Evolutionary conservation across 1,140 invertebrate genomes (phyloP).

Genomic region (Neodiprion lecontei): DNA sequence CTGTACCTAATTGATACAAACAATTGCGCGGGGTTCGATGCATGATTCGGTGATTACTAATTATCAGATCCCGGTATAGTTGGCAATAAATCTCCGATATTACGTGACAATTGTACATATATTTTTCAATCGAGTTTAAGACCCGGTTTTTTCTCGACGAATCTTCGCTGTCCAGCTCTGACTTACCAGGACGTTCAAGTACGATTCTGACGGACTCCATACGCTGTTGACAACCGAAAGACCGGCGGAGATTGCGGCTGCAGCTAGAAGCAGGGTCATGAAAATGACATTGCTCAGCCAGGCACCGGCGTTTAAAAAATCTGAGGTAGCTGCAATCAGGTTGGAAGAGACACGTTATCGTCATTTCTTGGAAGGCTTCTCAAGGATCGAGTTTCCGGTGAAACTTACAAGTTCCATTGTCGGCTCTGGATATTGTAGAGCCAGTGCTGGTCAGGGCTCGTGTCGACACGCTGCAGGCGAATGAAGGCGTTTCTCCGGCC

Average conservation of each 20-base stretch:
- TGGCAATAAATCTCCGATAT: too few species aligned
- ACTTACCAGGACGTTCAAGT: conserved; percentile 31
- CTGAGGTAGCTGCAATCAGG: conserved; percentile 25
- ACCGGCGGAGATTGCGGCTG: conserved; percentile 19
- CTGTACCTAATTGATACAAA: too few species aligned
- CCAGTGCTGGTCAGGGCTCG: background rate
- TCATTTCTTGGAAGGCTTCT: background rate
- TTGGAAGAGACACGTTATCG: too few species aligned
- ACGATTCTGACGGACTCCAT: conserved; percentile 27
- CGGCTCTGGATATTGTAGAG: background rate
- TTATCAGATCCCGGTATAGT: too few species aligned
- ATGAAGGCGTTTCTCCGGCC: conserved; percentile 20
- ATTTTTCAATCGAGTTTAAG: too few species aligned
- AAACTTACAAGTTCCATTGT: background rate
- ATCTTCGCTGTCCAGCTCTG: too few species aligned
- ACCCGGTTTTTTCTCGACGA: too few species aligned
- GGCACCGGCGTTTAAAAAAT: conserved; percentile 31
- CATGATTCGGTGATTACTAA: too few species aligned
- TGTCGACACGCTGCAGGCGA: conserved; percentile 19
- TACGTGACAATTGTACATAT: too few species aligned
- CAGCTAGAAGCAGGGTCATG: conserved; percentile 21
- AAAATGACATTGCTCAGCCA: conserved; percentile 24
- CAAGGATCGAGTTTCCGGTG: too few species aligned
- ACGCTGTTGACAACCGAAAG: conserved; percentile 32
- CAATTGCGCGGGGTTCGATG: too few species aligned